phyloP scores from a whole-genome alignment of 92 coral and sea anemone genomes.

The Palythoa heliodiscus region DNA sequence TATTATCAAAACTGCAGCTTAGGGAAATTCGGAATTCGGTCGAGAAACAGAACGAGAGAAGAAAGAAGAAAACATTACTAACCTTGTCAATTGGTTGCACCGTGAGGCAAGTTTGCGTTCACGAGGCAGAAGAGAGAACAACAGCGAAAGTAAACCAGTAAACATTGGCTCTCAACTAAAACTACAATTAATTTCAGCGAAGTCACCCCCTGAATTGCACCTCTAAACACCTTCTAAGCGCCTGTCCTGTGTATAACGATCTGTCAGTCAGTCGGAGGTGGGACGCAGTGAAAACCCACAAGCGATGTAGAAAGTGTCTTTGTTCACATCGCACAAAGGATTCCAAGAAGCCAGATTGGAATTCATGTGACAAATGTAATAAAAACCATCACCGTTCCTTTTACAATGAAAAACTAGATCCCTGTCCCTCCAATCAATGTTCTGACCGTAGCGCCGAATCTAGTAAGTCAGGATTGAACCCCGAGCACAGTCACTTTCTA shows the following conservation, averaged over 20 bases:
- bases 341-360: slow-evolving; percentile 55
- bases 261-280: too few species aligned
- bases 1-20: slow-evolving; percentile 53
- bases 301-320: too few species aligned
- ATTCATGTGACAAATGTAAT: slow-evolving; percentile 58
- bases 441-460: background rate
- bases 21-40: slow-evolving; percentile 55
- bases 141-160: too few species aligned
- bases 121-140: slow-evolving; percentile 34
- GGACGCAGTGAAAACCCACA: too few species aligned
- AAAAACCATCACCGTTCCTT: slow-evolving; percentile 61
- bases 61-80: slow-evolving; percentile 52
- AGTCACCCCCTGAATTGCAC: too few species aligned
- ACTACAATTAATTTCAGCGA: too few species aligned
- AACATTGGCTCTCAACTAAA: too few species aligned
- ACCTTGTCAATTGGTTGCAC: slow-evolving; percentile 56
- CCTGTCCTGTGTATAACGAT: too few species aligned
- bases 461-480: background rate
- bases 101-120: slow-evolving; percentile 62
- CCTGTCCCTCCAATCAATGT: background rate
- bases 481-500: slow-evolving; percentile 10
- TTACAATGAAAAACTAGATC: slow-evolving; percentile 32
- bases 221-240: too few species aligned
- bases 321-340: too few species aligned
- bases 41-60: slow-evolving; percentile 51